These are phyloP conservation scores for Pica pica DNA, from an alignment of 2,113 vertebrate genomes.

Conservation along the genomic window DNA sequence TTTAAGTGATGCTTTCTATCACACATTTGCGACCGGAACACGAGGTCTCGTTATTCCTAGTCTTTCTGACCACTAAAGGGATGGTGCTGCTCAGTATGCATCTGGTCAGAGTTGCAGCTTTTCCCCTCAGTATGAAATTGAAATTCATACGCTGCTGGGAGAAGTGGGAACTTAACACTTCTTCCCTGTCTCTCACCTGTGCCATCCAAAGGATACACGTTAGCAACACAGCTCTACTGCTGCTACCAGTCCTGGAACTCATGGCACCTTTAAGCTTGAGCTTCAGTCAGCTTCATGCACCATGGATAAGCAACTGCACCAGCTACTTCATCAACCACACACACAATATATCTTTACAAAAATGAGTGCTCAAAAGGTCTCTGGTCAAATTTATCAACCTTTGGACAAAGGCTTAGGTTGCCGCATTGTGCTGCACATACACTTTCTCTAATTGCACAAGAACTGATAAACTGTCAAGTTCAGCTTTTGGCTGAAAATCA, in stretches of 20 bases:
- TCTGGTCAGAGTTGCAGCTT: background rate
- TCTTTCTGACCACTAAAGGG: rapidly evolving
- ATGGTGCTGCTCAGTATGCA: background rate
- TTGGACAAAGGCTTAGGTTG: background rate
- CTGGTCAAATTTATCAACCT: background rate
- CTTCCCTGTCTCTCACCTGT: background rate
- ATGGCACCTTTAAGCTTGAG: background rate
- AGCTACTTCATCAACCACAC: background rate
- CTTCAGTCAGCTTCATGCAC: background rate
- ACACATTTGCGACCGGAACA: background rate
- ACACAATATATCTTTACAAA: background rate
- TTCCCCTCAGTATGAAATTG: background rate
- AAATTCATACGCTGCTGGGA: background rate
- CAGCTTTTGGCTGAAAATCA: background rate
- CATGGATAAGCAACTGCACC: background rate
- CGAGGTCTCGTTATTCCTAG: background rate
- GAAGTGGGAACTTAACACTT: background rate
- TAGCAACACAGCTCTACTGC: background rate
- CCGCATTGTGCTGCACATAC: background rate
- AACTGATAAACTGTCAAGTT: background rate
- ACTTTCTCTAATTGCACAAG: background rate
- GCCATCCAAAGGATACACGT: background rate
- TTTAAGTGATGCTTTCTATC: background rate
- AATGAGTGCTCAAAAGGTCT: background rate
- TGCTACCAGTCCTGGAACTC: background rate